Evolutionary conservation across 2,113 vertebrate species (phyloP), one percentile per base, ranked within the genome.

Genomic region (Brachypodius melanocephalos): DNA sequence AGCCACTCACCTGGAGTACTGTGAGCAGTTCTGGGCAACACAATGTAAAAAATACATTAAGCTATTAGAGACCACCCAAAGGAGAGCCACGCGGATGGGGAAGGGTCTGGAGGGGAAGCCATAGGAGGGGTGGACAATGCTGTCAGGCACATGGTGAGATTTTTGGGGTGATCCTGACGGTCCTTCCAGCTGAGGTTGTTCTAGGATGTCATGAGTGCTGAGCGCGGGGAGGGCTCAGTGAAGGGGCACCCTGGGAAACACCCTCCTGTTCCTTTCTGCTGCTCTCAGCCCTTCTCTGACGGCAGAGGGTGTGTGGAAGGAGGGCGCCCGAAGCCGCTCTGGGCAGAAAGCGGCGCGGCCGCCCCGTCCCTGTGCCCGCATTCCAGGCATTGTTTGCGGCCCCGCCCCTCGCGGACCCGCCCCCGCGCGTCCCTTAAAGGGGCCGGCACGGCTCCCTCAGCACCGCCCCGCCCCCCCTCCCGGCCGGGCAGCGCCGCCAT

Each of bases 401-500:
- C 25, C 71, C 69, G 59, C 58, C 36, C 24, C 34, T 6, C 54
- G 5, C 11, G 38, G 17, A 29, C 32, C 62, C 72, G 40, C 40
- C 77, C 40, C 38, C 42, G 18, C 21, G 31, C 28, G 2, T 3
- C 8, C 17, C 67, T 89, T 61, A 65, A 85, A 85, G 88, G 91
- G 59, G 54, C 79, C 88, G 75, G 21, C 57, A 3, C 19, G 26
- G 1, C 2, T 20, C 12, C 26, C 24, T 10, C 10, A 6, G 17
- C n/a, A 12, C 28, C 29, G 43, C 25, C 57, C 38, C 22, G 17
- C 21, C 20, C 14, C 48, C 45, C 21, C 21, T 26, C 45, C 28
- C 34, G 57, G 73, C 73, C 21, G 57, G 73, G 28, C 57, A 76
- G 73, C 57, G 88, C 89, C 95, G 95, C 97, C 66, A 93, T 94